These are phyloP conservation scores for Prorops nasuta DNA, from an alignment of 1,140 invertebrate genomes.

Conservation along the genomic window DNA sequence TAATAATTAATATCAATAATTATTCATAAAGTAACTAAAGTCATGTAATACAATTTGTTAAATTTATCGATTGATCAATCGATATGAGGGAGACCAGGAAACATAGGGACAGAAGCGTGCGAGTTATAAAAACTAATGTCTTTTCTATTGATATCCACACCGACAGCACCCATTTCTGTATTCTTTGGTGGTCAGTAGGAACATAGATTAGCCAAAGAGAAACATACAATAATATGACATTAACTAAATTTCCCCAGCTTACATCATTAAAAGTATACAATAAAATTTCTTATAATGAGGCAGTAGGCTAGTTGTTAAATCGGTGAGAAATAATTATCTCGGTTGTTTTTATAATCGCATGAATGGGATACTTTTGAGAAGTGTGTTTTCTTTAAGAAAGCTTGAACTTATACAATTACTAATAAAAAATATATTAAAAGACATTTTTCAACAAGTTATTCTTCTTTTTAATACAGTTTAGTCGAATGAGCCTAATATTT, in stretches of 20 bases:
- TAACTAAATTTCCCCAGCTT: neutral
- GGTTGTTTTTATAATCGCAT: neutral
- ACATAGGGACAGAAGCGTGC: neutral
- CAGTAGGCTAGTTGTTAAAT: neutral
- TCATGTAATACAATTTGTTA: slow-evolving; percentile 3
- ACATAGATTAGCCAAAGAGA: slow-evolving; percentile 21
- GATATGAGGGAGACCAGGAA: slow-evolving; percentile 3
- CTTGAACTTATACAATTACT: neutral
- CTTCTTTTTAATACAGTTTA: neutral
- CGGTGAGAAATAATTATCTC: neutral
- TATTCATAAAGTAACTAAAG: slow-evolving; percentile 9
- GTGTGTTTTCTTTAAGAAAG: neutral
- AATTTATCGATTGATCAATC: slow-evolving; percentile 4
- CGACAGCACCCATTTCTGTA: slow-evolving; percentile 19
- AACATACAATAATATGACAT: neutral
- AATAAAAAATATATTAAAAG: neutral
- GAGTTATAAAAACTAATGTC: neutral
- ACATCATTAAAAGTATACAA: neutral
- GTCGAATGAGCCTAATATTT: slow-evolving; percentile 26
- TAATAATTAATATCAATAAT: neutral
- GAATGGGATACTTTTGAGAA: neutral
- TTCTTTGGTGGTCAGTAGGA: slow-evolving; percentile 28
- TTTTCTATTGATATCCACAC: neutral
- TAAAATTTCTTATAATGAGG: neutral
- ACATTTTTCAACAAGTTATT: too few species aligned